Evolutionary conservation across 2,888 invertebrate species (phyloP).

Genomic region (Drosophila neonasuta): DNA sequence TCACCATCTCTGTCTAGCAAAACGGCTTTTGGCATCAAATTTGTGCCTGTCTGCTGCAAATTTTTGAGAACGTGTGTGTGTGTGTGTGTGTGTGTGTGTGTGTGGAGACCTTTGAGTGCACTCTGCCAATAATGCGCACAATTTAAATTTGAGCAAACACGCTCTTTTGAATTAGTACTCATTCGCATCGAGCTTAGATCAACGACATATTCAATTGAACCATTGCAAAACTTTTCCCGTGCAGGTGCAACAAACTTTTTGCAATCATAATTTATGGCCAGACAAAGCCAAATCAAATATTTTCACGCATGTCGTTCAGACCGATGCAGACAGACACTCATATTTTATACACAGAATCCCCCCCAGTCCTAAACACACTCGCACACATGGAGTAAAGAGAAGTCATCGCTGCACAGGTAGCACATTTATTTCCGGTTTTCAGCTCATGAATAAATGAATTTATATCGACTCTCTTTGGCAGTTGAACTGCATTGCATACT

Average conservation of each 20-base stretch:
- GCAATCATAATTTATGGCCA: constrained; percentile 45
- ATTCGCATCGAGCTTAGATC: constrained; percentile 22
- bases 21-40: constrained; percentile 67
- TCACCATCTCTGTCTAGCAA: constrained; percentile 32
- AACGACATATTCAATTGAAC: constrained; percentile 39
- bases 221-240: constrained; percentile 27
- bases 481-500: constrained; percentile 66
- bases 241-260: constrained; percentile 41
- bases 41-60: constrained; percentile 66
- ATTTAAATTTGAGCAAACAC: constrained; percentile 70
- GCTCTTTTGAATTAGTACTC: constrained; percentile 41
- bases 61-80: constrained; percentile 20
- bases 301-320: constrained; percentile 37
- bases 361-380: constrained; percentile 24
- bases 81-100: constrained; percentile 27
- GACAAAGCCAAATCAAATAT: constrained; percentile 49
- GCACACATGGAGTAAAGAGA: constrained; percentile 6
- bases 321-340: constrained; percentile 40
- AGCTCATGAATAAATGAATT: constrained; percentile 77
- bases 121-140: constrained; percentile 77
- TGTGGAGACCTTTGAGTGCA: constrained; percentile 62
- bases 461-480: constrained; percentile 70
- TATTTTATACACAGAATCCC: constrained; percentile 48
- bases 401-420: constrained; percentile 32
- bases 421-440: constrained; percentile 70